These are phyloP conservation scores for Gnathonemus longibarbis DNA, from an alignment of 2,113 vertebrate genomes.

Conservation along the genomic window DNA sequence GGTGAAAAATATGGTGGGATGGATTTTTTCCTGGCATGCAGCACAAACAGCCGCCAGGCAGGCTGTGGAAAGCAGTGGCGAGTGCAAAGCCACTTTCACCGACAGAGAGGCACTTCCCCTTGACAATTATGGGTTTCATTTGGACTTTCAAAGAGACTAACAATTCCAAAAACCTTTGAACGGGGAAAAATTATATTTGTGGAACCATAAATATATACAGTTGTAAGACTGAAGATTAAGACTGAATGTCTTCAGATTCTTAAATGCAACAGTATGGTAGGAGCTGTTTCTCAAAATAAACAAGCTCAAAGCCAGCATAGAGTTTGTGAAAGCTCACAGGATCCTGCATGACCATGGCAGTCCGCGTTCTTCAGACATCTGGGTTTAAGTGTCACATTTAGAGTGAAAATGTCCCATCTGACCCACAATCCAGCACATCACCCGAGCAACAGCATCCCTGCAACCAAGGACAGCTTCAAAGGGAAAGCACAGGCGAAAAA, in stretches of 20 bases:
- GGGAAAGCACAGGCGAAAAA: neutral
- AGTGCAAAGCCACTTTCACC: neutral
- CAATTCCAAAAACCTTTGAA: neutral
- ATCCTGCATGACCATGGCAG: neutral
- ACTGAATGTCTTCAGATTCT: neutral
- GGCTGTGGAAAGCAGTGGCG: neutral
- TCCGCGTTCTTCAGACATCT: neutral
- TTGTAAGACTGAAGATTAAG: neutral
- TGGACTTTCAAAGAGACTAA: constrained; percentile 8
- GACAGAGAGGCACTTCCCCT: neutral
- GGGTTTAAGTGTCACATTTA: neutral
- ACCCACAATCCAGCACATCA: neutral
- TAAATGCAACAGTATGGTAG: neutral
- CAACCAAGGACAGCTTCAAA: neutral
- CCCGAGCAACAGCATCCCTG: neutral
- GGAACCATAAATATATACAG: constrained; percentile 1
- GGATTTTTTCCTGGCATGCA: neutral
- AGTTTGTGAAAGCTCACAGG: neutral
- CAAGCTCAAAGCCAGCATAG: neutral
- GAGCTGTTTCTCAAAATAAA: neutral
- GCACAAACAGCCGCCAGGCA: neutral
- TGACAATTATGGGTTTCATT: neutral
- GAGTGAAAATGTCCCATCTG: neutral
- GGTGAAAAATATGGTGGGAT: neutral
- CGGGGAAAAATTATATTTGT: neutral